These are phyloP conservation scores for Protosalanx chinensis DNA, from an alignment of 2,797 vertebrate species.

Conservation along the genomic window DNA sequence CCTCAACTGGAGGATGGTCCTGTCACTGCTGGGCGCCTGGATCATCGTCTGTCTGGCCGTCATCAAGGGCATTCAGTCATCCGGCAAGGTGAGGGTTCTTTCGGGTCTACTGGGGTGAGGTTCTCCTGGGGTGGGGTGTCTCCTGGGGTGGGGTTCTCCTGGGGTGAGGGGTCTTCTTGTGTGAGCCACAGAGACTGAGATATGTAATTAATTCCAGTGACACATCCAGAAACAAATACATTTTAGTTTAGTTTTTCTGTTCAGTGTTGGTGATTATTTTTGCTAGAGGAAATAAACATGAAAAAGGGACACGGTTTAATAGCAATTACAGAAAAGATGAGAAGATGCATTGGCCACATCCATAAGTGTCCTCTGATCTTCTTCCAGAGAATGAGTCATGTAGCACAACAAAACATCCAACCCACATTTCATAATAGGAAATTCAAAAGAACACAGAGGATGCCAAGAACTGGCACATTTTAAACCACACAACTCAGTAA, in stretches of 20 bases:
- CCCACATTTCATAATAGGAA: constrained; percentile 34
- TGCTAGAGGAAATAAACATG: constrained; percentile 52
- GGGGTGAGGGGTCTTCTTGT: background rate
- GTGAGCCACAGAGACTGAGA: constrained; percentile 11
- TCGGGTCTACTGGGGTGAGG: no score
- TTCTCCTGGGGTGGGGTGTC: no score
- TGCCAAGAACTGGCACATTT: constrained; percentile 42
- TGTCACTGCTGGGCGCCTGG: constrained; percentile 92
- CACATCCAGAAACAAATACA: background rate
- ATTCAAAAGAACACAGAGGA: constrained; percentile 28
- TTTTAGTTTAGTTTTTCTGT: constrained; percentile 26
- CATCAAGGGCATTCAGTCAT: constrained; percentile 96
- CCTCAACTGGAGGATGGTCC: constrained; percentile 96
- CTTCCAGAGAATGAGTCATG: constrained; percentile 58
- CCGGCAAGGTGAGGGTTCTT: constrained; percentile 76
- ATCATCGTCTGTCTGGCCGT: constrained; percentile 91
- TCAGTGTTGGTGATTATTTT: constrained; percentile 47
- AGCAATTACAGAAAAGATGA: constrained; percentile 41
- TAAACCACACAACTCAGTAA: constrained; percentile 42
- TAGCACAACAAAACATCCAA: constrained; percentile 46
- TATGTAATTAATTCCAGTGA: background rate
- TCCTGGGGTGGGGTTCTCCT: no score
- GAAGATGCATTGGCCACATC: constrained; percentile 42
- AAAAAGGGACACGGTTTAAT: constrained; percentile 56
- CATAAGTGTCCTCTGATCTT: constrained; percentile 54